phyloP scores from a whole-genome alignment of 2,888 invertebrate species.

The Panopea generosa region DNA sequence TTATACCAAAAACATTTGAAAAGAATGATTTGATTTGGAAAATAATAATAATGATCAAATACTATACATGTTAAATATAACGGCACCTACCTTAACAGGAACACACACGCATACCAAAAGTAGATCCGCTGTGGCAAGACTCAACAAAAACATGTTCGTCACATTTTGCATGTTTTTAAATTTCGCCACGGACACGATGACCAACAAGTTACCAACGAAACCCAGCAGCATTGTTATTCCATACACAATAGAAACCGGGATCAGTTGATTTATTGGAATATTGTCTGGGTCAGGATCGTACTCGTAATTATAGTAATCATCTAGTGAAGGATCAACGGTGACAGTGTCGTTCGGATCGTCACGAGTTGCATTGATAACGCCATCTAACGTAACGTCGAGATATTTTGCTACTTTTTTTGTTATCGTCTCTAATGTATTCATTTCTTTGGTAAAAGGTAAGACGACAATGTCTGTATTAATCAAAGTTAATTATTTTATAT shows the following conservation, averaged over 20 bases:
- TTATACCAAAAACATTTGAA: no score
- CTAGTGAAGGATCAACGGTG: no score
- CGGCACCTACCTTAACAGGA: constrained; percentile 89
- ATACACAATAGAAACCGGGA: constrained; percentile 88
- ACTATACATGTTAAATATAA: constrained; percentile 4
- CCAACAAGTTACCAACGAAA: constrained; percentile 88
- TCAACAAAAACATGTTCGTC: constrained; percentile 90
- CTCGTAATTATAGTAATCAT: constrained; percentile 86
- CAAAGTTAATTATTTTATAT: no score
- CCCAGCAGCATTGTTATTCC: constrained; percentile 88
- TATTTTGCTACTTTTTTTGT: no score
- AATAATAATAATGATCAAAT: no score
- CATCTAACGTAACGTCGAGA: no score
- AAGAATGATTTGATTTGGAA: no score
- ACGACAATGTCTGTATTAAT: no score
- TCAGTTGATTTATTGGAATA: constrained; percentile 87
- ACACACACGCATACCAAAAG: constrained; percentile 90
- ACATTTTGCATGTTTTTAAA: constrained; percentile 88
- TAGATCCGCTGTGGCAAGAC: constrained; percentile 90
- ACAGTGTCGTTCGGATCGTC: no score
- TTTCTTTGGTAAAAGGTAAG: no score
- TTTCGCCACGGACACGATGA: constrained; percentile 87
- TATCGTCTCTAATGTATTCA: no score
- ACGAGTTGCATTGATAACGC: no score
- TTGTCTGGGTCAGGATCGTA: constrained; percentile 84